Evolutionary conservation across 2,888 invertebrate genomes (phyloP).

Genomic region (Julus scandinavius): DNA sequence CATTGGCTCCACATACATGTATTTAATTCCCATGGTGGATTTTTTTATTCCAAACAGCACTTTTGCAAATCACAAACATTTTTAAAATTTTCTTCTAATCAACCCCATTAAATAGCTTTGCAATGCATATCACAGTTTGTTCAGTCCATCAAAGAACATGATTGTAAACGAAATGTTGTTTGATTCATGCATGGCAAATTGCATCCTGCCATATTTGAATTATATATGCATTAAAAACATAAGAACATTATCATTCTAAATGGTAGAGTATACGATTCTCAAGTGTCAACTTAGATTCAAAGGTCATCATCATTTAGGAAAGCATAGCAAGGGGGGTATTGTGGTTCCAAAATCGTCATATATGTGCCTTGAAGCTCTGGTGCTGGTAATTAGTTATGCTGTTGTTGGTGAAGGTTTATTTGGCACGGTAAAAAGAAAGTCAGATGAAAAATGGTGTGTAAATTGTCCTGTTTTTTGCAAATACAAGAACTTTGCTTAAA

Average conservation of each 20-base stretch:
- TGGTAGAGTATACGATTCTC: neutral
- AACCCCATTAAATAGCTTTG: neutral
- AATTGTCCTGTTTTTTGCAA: neutral
- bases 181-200: neutral
- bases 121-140: neutral
- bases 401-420: constrained; percentile 9
- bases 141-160: neutral
- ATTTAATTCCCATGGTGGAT: neutral
- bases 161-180: neutral
- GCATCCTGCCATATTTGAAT: constrained; percentile 6
- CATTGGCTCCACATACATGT: neutral
- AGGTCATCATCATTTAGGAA: neutral
- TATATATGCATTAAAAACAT: neutral
- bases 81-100: neutral
- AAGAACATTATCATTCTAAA: neutral
- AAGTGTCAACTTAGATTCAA: neutral
- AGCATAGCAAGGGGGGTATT: neutral
- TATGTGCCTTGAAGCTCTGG: neutral
- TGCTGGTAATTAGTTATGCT: neutral
- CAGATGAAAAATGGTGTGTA: neutral
- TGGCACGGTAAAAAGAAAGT: neutral
- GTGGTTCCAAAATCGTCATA: neutral
- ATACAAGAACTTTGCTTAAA: neutral
- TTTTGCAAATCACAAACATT: neutral
- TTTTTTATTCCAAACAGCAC: neutral